Percentiles rank a stretch among this genome's conserved stretches.
These are phyloP conservation scores for Holotrichia oblita DNA, from an alignment of 1,140 invertebrate species.

Conservation along the genomic window DNA sequence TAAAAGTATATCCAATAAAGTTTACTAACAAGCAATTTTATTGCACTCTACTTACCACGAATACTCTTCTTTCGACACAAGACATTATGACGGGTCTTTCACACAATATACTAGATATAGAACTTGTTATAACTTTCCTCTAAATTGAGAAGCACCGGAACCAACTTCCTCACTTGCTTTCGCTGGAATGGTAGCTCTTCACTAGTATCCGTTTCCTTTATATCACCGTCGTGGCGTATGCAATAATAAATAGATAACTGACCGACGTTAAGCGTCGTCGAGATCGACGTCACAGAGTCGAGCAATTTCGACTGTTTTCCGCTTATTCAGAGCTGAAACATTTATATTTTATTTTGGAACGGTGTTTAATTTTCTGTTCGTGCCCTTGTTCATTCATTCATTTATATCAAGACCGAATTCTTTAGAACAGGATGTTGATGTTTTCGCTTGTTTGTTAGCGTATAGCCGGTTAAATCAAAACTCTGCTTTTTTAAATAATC, in stretches of 20 bases:
- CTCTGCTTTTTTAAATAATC: not conserved
- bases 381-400: conserved; percentile 27
- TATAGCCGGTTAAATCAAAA: not conserved
- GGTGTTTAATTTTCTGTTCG: conserved; percentile 21
- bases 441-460: not conserved
- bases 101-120: not conserved
- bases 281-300: not conserved
- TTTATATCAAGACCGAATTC: conserved; percentile 18
- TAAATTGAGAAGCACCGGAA: not conserved
- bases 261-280: conserved; percentile 2
- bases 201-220: not conserved
- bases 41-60: conserved; percentile 14
- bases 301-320: conserved; percentile 5
- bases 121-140: not conserved
- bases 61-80: conserved; percentile 26
- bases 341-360: conserved; percentile 14
- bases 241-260: conserved; percentile 30
- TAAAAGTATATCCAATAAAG: too few species aligned
- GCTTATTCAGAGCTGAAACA: conserved; percentile 27
- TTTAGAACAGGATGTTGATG: conserved; percentile 20
- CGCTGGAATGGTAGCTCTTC: conserved; percentile 2
- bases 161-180: conserved; percentile 3
- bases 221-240: conserved; percentile 1
- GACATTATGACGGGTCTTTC: not conserved
- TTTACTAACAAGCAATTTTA: too few species aligned